Evolutionary conservation across 1,140 invertebrate species (phyloP).

Genomic region (Anastrepha ludens): DNA sequence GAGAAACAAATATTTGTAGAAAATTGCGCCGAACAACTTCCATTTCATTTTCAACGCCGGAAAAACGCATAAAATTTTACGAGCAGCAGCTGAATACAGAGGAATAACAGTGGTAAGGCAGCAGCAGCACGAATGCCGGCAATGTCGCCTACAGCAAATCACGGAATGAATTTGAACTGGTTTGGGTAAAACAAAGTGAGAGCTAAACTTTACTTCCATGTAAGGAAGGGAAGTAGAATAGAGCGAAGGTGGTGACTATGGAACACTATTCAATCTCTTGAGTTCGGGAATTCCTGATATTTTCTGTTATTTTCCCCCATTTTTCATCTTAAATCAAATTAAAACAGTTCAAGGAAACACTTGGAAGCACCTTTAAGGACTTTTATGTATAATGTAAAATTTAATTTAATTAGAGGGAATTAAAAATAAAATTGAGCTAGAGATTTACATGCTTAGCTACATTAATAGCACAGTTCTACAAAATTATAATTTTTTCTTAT

Average conservation of each 20-base stretch:
- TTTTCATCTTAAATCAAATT: too few species aligned
- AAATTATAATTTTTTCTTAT: too few species aligned
- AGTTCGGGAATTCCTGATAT: background rate
- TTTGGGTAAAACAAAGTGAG: background rate
- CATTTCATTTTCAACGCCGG: slow-evolving; percentile 53
- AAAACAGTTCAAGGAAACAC: too few species aligned
- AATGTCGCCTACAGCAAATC: slow-evolving; percentile 21
- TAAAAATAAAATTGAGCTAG: too few species aligned
- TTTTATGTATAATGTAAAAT: too few species aligned
- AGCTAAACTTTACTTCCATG: background rate
- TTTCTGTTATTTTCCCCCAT: too few species aligned
- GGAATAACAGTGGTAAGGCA: slow-evolving; percentile 1
- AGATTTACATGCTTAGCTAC: too few species aligned
- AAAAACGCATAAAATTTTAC: slow-evolving; percentile 57
- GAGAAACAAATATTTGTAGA: slow-evolving; percentile 12
- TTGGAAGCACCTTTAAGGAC: too few species aligned
- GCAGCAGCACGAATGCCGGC: background rate
- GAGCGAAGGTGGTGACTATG: background rate
- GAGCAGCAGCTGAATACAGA: slow-evolving; percentile 43
- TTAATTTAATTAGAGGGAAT: too few species aligned
- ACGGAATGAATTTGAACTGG: slow-evolving; percentile 14
- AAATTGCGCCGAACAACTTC: slow-evolving; percentile 23
- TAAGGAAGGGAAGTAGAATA: background rate
- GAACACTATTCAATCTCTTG: background rate
- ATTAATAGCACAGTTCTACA: too few species aligned